Evolutionary conservation across 1,140 invertebrate genomes (phyloP), one percentile per base, ranked within the genome.

Genomic region (Chrysopa pallens): DNA sequence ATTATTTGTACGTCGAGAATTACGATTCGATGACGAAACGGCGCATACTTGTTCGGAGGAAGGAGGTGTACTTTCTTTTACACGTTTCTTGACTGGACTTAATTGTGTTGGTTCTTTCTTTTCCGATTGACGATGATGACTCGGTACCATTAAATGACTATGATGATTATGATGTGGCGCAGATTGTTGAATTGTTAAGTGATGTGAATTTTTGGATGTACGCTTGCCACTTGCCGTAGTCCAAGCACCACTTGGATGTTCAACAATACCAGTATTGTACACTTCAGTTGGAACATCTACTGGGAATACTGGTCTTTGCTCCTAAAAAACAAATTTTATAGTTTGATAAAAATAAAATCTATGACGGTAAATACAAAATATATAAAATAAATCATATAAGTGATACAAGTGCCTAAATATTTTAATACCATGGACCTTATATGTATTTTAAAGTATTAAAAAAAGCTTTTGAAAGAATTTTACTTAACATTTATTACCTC

Each of bases 71-170:
- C 85, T 89, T 57, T 96, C 93, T 58, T 96, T 96, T 6, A 95
- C 91, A n/a, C 92, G 70, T 61, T 97, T 97, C 66, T 97, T 97
- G 3, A 96, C 90, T 1, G 93, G 93, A 53, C 88, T 94, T 44
- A 96, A 64, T 54, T 96, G 91, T 37, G 85, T 84, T 27, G 80
- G 74, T 52, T 93, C 88, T 57, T 92, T 93, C 58, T 88, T 91
- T 52, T 79, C 76, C 47, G 68, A 61, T 55, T 68, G 63, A 55
- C 67, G 55, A 46, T 57, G 46, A 53, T 59, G 58, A 4, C 55
- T 50, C 35, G 45, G 47, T n/a, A 45, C 38, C 9, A 44, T 43
- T 12, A 49, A 42, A 43, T 50, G 49, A 39, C 44, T 62, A 6
- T 67, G 62, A 31, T 64, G 61, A 27, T 61, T 55, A 17, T 66